Conservation (phyloP, 2,113 vertebrate species). For the Lonchura striata region DNA sequence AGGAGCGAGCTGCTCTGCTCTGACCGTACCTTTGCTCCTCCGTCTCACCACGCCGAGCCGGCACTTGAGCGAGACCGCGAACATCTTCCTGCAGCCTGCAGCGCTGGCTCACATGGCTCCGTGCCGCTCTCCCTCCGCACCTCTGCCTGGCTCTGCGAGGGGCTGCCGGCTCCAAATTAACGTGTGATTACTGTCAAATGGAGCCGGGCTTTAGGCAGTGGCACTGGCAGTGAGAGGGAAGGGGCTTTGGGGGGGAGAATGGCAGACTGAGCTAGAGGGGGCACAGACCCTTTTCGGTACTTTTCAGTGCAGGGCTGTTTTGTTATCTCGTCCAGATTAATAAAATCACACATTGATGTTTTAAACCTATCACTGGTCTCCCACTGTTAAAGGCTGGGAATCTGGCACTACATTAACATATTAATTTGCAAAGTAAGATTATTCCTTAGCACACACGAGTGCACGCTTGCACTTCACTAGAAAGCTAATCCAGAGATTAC, state of each 20-base stretch:
- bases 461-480: not conserved
- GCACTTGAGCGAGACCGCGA: conserved; percentile 89
- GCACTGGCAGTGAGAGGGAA: not conserved
- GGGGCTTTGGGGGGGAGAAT: not conserved
- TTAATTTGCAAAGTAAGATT: conserved; percentile 21
- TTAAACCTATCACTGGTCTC: conserved; percentile 44
- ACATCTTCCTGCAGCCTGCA: conserved; percentile 76
- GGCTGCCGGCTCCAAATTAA: conserved; percentile 48
- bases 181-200: not conserved
- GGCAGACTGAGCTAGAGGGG: not conserved
- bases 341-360: conserved; percentile 65
- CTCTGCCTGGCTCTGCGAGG: conserved; percentile 58
- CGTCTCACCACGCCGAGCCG: conserved; percentile 87
- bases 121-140: conserved; percentile 60
- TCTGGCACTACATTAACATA: conserved; percentile 14
- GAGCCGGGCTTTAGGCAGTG: conserved; percentile 28
- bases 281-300: not conserved
- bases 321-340: conserved; percentile 28
- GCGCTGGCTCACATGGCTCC: conserved; percentile 75
- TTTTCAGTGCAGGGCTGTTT: not conserved
- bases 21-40: conserved; percentile 81
- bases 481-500: not conserved
- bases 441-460: not conserved
- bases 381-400: conserved; percentile 9
- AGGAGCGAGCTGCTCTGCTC: not conserved